Base-by-base conservation (phyloP, 2,888 invertebrate genomes). In the Onthophagus sagittarius region DNA sequence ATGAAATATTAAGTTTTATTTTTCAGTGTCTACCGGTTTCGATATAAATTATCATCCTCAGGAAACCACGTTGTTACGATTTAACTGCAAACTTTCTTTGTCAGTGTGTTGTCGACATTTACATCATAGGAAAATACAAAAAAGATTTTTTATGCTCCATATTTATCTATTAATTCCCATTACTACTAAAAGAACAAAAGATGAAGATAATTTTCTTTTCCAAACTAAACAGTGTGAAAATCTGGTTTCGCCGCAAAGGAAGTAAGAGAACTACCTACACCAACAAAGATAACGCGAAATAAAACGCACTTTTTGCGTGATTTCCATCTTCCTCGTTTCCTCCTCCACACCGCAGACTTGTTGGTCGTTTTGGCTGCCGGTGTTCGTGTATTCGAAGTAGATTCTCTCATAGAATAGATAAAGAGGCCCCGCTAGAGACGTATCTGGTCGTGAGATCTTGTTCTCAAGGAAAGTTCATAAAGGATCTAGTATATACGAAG, bases 401-500 rank as follows among this genome's bases (percentile, higher is more conserved):
- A 67, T 67, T 67, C 67, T 67, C 67, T 67, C 67, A 67, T 67
- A 67, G 67, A 67, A 32, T 31, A 67, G 32, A 32, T 67, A 67
- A 67, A 31, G 67, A 64, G 15, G 64, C 15, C n/a, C 64, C 15
- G 15, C 15, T 15, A 15, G 14, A 31, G 23, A 67, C 32, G 67
- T 67, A 67, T 67, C 67, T 67, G n/a, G 23, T 4, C 23, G 15
- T 11, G 13, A 32, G 67, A 67, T 67, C 67, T 67, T 67, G 67
- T 67, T 67, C 67, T 67, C 67, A 67, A 23, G 67, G 67, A 67
- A 67, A 32, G 67, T 67, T 53, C 39, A 53, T 53, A 53, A 53
- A 53, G 67, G 23, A 67, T 32, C 67, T 5, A 67, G 15, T 23
- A 23, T n/a, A 23, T 15, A 32, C 67, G 15, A n/a, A n/a, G 15